Conservation (phyloP, 1,140 invertebrate species). For the Chymomyza costata region DNA sequence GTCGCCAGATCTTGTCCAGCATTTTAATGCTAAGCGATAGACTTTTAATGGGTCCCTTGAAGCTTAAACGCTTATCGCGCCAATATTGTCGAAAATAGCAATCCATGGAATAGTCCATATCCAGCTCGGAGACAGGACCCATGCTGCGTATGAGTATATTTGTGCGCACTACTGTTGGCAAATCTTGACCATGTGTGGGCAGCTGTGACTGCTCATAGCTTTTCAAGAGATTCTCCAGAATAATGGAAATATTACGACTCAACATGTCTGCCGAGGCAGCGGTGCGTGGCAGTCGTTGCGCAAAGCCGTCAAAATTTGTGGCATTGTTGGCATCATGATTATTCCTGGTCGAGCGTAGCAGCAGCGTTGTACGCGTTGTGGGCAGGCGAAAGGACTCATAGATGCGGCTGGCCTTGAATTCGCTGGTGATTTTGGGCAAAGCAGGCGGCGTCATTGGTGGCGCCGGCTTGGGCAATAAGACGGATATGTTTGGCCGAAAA, state of each 20-base stretch:
- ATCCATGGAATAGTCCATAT: slow-evolving; percentile 98
- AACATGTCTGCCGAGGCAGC: slow-evolving; percentile 82
- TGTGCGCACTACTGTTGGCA: slow-evolving; percentile 91
- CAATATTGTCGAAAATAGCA: slow-evolving; percentile 96
- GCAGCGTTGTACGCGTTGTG: not conserved
- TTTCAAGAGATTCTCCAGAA: slow-evolving; percentile 89
- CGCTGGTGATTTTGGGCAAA: slow-evolving; percentile 44
- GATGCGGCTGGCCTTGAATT: slow-evolving; percentile 55
- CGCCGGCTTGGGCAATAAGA: not conserved
- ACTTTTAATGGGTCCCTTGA: slow-evolving; percentile 87
- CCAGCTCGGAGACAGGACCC: slow-evolving; percentile 96
- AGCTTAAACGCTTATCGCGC: slow-evolving; percentile 88
- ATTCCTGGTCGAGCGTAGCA: not conserved
- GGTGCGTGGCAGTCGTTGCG: slow-evolving; percentile 66
- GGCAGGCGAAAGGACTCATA: slow-evolving; percentile 55
- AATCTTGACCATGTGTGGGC: slow-evolving; percentile 88
- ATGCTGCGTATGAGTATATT: slow-evolving; percentile 95
- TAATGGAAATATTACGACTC: slow-evolving; percentile 87
- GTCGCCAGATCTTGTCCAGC: slow-evolving; percentile 95
- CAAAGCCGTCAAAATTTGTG: not conserved
- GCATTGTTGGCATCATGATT: slow-evolving; percentile 1
- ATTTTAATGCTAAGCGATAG: slow-evolving; percentile 92
- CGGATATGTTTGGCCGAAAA: slow-evolving; percentile 2
- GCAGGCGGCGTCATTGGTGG: not conserved
- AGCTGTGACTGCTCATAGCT: slow-evolving; percentile 94